Base-by-base conservation (phyloP, 2,797 vertebrate genomes). In the Sebastes paucispinis region DNA sequence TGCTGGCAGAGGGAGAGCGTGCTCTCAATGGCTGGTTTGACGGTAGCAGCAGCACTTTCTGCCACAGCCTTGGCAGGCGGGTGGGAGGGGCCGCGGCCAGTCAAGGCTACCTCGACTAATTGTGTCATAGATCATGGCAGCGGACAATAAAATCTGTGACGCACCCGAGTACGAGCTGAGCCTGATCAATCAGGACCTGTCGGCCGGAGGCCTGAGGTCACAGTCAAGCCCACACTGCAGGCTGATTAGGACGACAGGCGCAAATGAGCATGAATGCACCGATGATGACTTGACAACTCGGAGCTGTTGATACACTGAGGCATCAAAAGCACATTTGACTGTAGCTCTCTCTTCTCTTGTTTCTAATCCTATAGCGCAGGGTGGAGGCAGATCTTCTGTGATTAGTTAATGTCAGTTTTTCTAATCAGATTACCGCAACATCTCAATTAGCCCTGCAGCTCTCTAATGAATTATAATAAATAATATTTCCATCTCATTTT, bases 51-150 rank as follows among this genome's bases (percentile, higher is more conserved):
- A 82, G 81, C 71, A 69, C 85, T 87, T 87, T 88, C 75, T 82
- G 79, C 85, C 83, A 73, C 86, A 83, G 83, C 85, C 84, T 88
- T 86, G 83, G 78, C 89, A 92, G 89, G 73, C 77, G 65, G 76
- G 67, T 66, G 86, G 92, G 83, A 83, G 87, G 76, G 81, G 77
- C 79, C 18, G 68, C 75, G 34, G 87, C 69, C 81, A 80, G 85
- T 87, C 85, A 85, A 90, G 89, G 91, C 89, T 87, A 85, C 81
- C 75, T 81, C 79, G 27, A 83, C 89, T 89, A 88, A 90, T 90
- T 91, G 87, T 84, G 89, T 91, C 90, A 86, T 92, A 90, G 88
- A 93, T 93, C 86, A 91, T 60, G 65, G 80, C 80, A 57, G 82
- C 5, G 58, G 86, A 90, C 91, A 86, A 90, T 88, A 88, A 91